A percentile compares a stretch with the other conserved stretches of the same genome.
phyloP scores from a whole-genome alignment of 2,113 vertebrate species.

The Rallus limicola region DNA sequence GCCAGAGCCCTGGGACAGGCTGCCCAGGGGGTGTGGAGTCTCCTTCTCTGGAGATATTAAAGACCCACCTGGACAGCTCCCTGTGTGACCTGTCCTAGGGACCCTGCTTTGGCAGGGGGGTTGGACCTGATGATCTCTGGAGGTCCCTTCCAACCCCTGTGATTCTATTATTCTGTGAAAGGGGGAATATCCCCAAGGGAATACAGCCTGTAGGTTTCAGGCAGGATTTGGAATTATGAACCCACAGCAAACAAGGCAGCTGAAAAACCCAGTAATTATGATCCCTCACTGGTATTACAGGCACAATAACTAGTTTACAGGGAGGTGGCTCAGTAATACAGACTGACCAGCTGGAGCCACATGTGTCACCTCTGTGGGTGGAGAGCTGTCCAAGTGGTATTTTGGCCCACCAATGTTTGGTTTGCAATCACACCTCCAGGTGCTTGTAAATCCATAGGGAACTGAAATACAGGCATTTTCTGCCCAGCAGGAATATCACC shows the following conservation, averaged over 20 bases:
- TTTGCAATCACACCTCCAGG: background rate
- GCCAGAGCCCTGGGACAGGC: no score
- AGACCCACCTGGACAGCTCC: no score
- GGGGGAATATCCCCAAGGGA: no score
- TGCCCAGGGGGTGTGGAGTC: no score
- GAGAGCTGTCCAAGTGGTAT: background rate
- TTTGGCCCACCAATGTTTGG: background rate
- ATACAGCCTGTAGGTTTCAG: background rate
- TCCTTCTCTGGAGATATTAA: no score
- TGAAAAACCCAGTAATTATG: background rate
- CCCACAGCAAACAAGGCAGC: background rate
- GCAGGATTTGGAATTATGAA: background rate
- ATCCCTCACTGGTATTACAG: background rate
- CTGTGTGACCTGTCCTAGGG: no score
- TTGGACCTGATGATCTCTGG: no score
- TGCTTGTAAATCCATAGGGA: background rate
- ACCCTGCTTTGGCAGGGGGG: no score
- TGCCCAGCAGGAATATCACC: background rate
- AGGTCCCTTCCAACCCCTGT: no score
- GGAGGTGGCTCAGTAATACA: background rate
- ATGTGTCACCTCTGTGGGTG: accelerated
- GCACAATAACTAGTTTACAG: accelerated
- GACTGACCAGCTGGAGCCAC: background rate
- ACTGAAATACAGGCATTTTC: background rate
- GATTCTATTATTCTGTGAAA: no score